Base-by-base conservation (phyloP, 2,113 vertebrate species). In the Podarcis cretensis region DNA sequence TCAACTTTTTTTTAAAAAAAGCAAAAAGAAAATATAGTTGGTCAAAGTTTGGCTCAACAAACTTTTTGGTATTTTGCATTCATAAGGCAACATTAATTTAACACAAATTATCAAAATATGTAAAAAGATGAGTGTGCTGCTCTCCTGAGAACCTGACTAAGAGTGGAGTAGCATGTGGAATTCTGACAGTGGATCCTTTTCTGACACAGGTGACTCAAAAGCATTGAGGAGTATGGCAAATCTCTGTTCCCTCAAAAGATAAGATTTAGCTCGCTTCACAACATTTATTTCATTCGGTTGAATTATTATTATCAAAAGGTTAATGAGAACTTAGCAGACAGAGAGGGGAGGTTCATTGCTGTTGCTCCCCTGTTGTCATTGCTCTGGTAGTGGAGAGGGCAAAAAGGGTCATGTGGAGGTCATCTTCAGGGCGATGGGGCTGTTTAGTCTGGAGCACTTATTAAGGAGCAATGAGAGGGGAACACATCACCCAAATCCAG, bases 311-410 rank as follows among this genome's bases (percentile, higher is more conserved):
- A 2, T 30, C 59, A 83, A 92, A 81, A 89, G 80, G 1, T 0
- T 89, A 1, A 13, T 21, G 18, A 65, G 0, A 79, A 0, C 10
- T 0, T 20, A 18, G 59, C 7, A 5, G 59, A 63, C 14, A 63
- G 59, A 63, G 59, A 18, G 59, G 59, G 59, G 18, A 63, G 59
- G 16, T 63, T 20, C 16, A 63, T 18, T 63, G 59, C 59, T 18
- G 13, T 18, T 59, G 13, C 59, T 59, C 16, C 59, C 59, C 59
- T 59, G 59, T 20, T 63, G 59, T 5, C 18, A 20, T 14, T 63
- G 59, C 59, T 63, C 18, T 63, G 59, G 18, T 63, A 20, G 18
- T 18, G 18, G 59, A 63, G 59, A 63, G 59, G 59, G 59, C 59
- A 63, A 63, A 63, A 63, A 63, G 18, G 59, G 59, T 14, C 59